Evolutionary conservation across 2,888 invertebrate genomes (phyloP), one percentile per base, ranked within the genome.

Genomic region (Dione juno): DNA sequence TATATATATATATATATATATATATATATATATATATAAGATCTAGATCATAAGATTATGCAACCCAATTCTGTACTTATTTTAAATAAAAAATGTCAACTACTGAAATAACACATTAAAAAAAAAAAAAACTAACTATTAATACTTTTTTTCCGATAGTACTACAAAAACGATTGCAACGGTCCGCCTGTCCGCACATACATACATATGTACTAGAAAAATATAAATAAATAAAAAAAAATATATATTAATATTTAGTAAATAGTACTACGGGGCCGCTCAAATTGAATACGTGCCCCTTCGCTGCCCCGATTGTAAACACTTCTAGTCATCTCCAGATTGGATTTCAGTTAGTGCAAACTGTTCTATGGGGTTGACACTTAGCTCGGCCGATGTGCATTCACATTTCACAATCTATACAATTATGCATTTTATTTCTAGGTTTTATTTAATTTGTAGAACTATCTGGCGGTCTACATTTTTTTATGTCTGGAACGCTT

Each of bases 281-380:
- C 70, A 77, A 78, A 78, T 78, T 76, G 79, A 74, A 78, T 77
- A 79, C 78, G 79, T 79, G 79, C 77, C 69, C 68, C 70, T 70
- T 48, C 66, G 35, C 67, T 54, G 52, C 69, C 57, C 45, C 57
- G 66, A 69, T 70, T 72, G 76, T 75, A 77, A 77, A 75, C 73
- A 74, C 67, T 72, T 65, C 54, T 70, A 53, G 45, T 19, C 63
- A 69, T 65, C 65, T 57, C 58, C 58, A 67, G 72, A 73, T 74
- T 71, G 73, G 59, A 67, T 67, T 68, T 57, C 59, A 67, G 69
- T 72, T 61, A 68, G 69, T 57, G 50, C 65, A 50, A 64, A 69
- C 37, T 54, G 69, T 64, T 69, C 64, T 40, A 59, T 59, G 41
- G 58, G 19, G 16, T 35, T 41, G 58, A 19, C 50, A 35, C 41